Base-by-base conservation (phyloP, 2,113 vertebrate species). In the Semnornis frantzii region DNA sequence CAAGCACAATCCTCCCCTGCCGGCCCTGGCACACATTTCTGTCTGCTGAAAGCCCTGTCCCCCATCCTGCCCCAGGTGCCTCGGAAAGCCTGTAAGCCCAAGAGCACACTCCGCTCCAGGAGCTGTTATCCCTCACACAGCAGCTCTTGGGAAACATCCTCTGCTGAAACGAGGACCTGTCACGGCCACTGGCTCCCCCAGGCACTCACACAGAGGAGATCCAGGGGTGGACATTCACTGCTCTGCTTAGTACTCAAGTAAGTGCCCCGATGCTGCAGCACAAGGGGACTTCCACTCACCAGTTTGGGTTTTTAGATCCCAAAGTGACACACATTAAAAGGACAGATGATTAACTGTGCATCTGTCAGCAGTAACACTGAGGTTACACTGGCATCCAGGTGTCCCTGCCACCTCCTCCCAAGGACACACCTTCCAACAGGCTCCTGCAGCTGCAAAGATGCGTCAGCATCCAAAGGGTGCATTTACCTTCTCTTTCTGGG, bases 301-400 rank as follows among this genome's bases (percentile, higher is more conserved):
- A 24, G 42, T 85, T 24, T 78, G 65, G 12, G 14, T 3, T 83
- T 95, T 94, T 37, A 83, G 52, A 87, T 93, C n/a, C 72, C 52
- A 64, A 80, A 88, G 69, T 74, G 69, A 64, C 65, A 85, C 28
- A 33, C 48, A 18, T 94, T 85, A 71, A 81, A 77, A 92, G 82
- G 33, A 17, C 8, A 94, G 60, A 18, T 37, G 42, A 50, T 73
- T 90, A 91, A 68, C 79, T 33, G 57, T 82, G 69, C 82, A 88
- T 74, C 82, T 96, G 85, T 90, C 82, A 95, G 90, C 90, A 93
- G 33, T 88, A 83, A 88, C 0, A 1, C 46, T 82, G 79, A 89
- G 68, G 72, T 80, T 82, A n/a, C 63, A 52, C 21, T 3, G 1
- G 69, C 33, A 86, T 54, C 50, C 42, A 0, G 2, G 44, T n/a